These are phyloP conservation scores for Myripristis jacobus DNA, from an alignment of 2,797 vertebrate species.

Conservation along the genomic window DNA sequence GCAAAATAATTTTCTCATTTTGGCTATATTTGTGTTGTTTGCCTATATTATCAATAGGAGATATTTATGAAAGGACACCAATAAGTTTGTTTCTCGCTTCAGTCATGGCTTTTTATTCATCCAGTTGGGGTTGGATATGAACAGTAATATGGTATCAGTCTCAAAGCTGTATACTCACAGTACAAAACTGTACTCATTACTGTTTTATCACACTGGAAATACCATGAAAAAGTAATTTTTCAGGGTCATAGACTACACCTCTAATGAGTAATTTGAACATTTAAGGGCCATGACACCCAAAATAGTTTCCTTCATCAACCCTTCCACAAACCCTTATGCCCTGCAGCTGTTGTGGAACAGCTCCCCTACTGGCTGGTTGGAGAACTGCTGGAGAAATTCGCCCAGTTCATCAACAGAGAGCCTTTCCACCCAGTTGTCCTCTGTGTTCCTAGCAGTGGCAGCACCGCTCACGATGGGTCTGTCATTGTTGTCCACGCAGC, in stretches of 20 bases:
- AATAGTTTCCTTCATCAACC: neutral
- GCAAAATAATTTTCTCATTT: neutral
- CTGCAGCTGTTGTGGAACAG: constrained; percentile 79
- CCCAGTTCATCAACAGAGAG: constrained; percentile 67
- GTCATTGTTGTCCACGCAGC: constrained; percentile 79
- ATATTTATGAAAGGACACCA: constrained; percentile 4
- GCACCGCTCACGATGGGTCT: constrained; percentile 73
- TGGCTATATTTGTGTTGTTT: neutral
- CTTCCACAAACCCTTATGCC: neutral
- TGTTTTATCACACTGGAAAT: neutral
- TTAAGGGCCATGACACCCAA: neutral
- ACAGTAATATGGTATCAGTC: neutral
- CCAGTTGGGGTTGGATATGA: neutral
- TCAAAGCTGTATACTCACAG: neutral
- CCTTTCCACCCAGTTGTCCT: constrained; percentile 72
- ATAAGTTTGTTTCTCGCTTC: neutral
- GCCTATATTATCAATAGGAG: too few relatives aligned
- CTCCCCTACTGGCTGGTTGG: constrained; percentile 68
- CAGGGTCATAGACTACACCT: neutral
- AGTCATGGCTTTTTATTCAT: neutral
- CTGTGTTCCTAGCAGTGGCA: constrained; percentile 78
- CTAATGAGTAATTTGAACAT: neutral
- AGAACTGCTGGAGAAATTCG: constrained; percentile 77
- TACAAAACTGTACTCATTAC: neutral
- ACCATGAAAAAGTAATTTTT: neutral